Evolutionary conservation across 2,888 invertebrate genomes (phyloP), one percentile per base, ranked within the genome.

Genomic region (Euzetes globulus): DNA sequence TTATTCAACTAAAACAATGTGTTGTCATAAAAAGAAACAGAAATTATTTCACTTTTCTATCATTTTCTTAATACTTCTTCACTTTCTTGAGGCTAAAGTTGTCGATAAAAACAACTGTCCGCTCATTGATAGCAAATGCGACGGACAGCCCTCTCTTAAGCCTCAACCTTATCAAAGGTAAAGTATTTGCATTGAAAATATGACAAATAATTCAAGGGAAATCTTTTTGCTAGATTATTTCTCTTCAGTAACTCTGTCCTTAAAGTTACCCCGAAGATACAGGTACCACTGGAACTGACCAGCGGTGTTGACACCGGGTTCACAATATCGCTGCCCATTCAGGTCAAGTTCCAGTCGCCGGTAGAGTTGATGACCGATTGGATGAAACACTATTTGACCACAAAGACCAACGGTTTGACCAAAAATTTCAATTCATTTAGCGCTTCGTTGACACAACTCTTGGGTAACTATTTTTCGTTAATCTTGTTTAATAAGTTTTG

Each of bases 201-300:
- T n/a, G n/a, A n/a, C n/a, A n/a, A n/a, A n/a, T n/a, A n/a, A n/a
- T n/a, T n/a, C n/a, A n/a, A n/a, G n/a, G n/a, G n/a, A n/a, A n/a
- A n/a, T n/a, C n/a, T 68, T 41, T 4, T 71, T 55, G 9, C n/a
- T 50, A 50, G 71, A 7, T 29, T 72, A 17, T 55, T 72, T 27
- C 15, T 55, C 19, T 58, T 58, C 33, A 60, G 45, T 27, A 58
- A 55, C n/a, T 33, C 60, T 27, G 19, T 19, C 3, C n/a, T 72
- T 1, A 58, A 60, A 22, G 19, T 72, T 9, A 60, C 29, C 0
- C 72, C 72, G 0, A 72, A 60, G 6, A 19, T 60, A 1, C 19
- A 72, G 41, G 15, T 72, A 1, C 72, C 72, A 0, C n/a, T 60
- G 15, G 41, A 29, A n/a, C 13, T 72, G 37, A 22, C 60, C 9